Base-by-base conservation (phyloP, 2,888 invertebrate species). In the Trachelus troglodyta region DNA sequence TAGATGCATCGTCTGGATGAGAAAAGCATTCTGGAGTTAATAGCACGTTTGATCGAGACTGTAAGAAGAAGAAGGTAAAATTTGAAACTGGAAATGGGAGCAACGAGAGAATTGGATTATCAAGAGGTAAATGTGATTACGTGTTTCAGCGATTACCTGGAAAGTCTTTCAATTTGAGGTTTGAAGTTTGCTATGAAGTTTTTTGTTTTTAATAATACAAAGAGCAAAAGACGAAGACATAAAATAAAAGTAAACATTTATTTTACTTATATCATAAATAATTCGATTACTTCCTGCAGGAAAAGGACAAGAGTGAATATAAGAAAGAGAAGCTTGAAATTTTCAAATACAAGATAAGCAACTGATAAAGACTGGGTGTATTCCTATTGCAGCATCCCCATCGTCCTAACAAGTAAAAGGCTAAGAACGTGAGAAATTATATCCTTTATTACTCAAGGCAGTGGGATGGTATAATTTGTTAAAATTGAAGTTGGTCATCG, bases 131-230 rank as follows among this genome's bases (percentile, higher is more conserved):
- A 56, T 56, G 6, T 23, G 56, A 56, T 56, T 56, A 23, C 23
- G 56, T 9, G 23, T 23, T 23, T 23, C 9, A 56, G 56, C 56
- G 56, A 56, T 56, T 56, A 56, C 23, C 23, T 56, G 71, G 34
- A 6, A 34, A 71, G 31, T 34, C 81, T 83, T 83, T 79, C 76
- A 84, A 85, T 87, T 85, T 85, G 83, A 86, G 83, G 85, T 85
- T 87, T 85, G 35, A 35, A 35, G 85, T 86, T 85, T 80, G 82
- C 82, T 77, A 75, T 56, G 71, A n/a, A 31, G 31, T 34, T 15
- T 30, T 84, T 87, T 84, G 81, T 80, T 81, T 85, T 85, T 84
- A 85, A 87, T 83, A 87, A 86, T 82, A 83, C 11, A 3, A 34
- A 34, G 74, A 74, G 11, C 12, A 34, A n/a, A 23, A 4, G 74